Evolutionary conservation across 1,140 invertebrate genomes (phyloP), one percentile per base, ranked within the genome.

Genomic region (Lepidotrigona ventralis): DNA sequence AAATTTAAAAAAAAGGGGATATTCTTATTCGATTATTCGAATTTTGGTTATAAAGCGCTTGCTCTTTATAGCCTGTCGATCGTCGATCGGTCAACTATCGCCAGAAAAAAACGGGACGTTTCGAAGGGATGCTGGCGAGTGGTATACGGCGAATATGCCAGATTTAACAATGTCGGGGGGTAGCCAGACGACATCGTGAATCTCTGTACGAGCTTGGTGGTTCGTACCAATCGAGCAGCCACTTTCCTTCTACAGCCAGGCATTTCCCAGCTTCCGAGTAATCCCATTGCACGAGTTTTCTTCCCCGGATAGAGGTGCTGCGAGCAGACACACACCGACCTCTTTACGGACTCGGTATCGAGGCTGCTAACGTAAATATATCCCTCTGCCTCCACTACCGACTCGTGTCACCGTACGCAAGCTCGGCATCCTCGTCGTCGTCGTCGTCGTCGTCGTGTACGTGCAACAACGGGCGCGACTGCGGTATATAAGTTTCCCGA

Each of bases 251-350:
- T 75, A 68, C 33, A 19, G 21, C 63, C 33, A 64, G 73, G 76
- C 84, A 71, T 79, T 81, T 60, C 12, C 64, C 58, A 70, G 64
- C 63, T 64, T 64, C 54, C 69, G 26, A 54, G 60, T 87, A 84
- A 87, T 87, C 73, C 85, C 53, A 79, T 81, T 74, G 58, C 66
- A 72, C 54, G 76, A 79, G 69, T 78, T 77, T 39, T 79, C 85
- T 87, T 84, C 72, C 26, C 17, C 8, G 69, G 56, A 70, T 54
- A 56, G 63, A 73, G 29, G 71, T 56, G 58, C 77, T 46, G 80
- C 14, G 66, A 81, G 33, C 56, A 19, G 46, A 80, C 66, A 33
- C 64, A 17, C 29, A 72, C 54, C 46, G 23, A 54, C 26, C 58
- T 26, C 29, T 53, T 56, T 39, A 26, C 26, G 58, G 33, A 81